These are phyloP conservation scores for Leptopilina boulardi DNA, from an alignment of 1,140 invertebrate genomes.

Conservation along the genomic window DNA sequence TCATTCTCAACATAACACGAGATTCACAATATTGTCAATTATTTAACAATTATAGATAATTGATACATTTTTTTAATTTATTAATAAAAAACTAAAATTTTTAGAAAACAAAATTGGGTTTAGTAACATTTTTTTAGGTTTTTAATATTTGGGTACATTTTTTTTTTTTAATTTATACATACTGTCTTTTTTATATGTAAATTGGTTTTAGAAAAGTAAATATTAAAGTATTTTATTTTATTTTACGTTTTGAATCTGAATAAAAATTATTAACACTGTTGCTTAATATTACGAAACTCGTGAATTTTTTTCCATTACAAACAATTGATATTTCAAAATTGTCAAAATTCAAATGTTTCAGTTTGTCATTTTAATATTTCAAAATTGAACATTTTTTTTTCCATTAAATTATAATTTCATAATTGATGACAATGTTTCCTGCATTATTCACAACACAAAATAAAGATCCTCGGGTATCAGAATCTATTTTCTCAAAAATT, in stretches of 20 bases:
- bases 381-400: not conserved
- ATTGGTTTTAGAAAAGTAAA: too few relatives aligned
- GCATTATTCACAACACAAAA: slow-evolving; percentile 34
- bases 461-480: slow-evolving; percentile 28
- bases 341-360: not conserved
- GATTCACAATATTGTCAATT: not conserved
- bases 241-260: too few relatives aligned
- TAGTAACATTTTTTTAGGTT: too few relatives aligned
- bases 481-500: not conserved
- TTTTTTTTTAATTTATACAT: too few relatives aligned
- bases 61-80: too few relatives aligned
- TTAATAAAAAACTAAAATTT: too few relatives aligned
- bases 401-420: not conserved
- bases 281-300: not conserved
- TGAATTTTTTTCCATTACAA: not conserved
- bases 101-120: too few relatives aligned
- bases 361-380: not conserved
- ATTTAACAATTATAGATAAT: not conserved
- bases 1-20: not conserved
- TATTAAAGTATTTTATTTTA: too few relatives aligned
- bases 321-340: slow-evolving; percentile 11
- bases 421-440: slow-evolving; percentile 33
- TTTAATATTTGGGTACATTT: too few relatives aligned
- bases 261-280: not conserved
- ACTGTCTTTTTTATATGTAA: too few relatives aligned